phyloP scores from a whole-genome alignment of 2,113 vertebrate species.

The Cololabis saira region DNA sequence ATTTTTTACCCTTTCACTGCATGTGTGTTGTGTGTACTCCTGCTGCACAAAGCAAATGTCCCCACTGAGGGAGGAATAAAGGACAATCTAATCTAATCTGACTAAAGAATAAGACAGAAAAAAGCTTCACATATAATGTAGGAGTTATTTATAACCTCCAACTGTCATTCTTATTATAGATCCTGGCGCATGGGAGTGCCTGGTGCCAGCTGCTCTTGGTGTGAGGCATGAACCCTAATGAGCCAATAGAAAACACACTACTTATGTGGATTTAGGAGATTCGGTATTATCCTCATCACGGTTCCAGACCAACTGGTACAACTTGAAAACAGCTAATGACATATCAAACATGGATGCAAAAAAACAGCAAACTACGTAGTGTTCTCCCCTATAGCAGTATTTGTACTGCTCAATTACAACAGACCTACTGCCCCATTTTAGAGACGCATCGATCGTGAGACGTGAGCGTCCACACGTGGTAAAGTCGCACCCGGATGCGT shows the following conservation, averaged over 20 bases:
- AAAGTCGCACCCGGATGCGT: constrained; percentile 50
- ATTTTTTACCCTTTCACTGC: no score
- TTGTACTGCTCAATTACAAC: constrained; percentile 1
- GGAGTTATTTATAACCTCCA: constrained; percentile 77
- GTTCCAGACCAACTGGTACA: background rate
- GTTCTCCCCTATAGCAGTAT: background rate
- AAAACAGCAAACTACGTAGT: background rate
- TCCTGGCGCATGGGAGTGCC: constrained; percentile 25
- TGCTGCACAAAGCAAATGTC: no score
- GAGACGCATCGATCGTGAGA: constrained; percentile 15
- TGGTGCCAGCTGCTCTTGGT: constrained; percentile 66
- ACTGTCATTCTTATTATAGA: constrained; percentile 80
- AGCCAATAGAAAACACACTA: background rate
- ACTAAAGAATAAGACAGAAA: constrained; percentile 24
- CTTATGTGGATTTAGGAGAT: background rate
- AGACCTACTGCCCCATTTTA: constrained; percentile 59
- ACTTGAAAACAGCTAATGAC: no score
- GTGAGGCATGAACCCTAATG: constrained; percentile 13
- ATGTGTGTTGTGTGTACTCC: no score
- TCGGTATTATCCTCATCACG: background rate
- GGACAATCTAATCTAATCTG: no score
- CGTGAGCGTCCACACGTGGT: constrained; percentile 72
- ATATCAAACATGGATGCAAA: background rate
- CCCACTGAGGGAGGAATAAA: no score
- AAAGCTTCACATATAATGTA: constrained; percentile 33